Evolutionary conservation across 1,140 invertebrate genomes (phyloP), one percentile per base, ranked within the genome.

Genomic region (Colletes latitarsis): DNA sequence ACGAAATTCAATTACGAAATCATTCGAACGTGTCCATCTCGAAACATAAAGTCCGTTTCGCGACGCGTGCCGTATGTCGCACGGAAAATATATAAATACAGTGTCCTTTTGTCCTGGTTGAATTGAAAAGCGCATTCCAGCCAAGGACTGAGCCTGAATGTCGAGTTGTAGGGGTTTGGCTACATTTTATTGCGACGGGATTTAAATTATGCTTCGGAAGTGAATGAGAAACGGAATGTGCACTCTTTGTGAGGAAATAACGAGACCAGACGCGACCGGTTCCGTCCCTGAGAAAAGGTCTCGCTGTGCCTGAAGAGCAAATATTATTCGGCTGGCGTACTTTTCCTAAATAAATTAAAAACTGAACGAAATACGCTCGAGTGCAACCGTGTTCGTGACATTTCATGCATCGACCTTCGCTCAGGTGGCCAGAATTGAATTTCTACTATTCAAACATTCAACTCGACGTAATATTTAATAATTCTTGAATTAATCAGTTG

Each of bases 161-260:
- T 46, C 19, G 43, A 14, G 5, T 3, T 15, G 10, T n/a, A 58
- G 58, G 19, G 15, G 21, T 49, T 58, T 8, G 39, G 19, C 5
- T 52, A 15, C 21, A 53, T 77, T 77, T n/a, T 69, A 49, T 58
- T 6, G 43, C 52, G 19, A 57, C 19, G 14, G 14, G 39, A 49
- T 68, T 69, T 39, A 77, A 77, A 68, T 77, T 58, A 77, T 60
- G 41, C 53, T 43, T 41, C 19, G 43, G 14, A 57, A 49, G 4
- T 69, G 58, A 58, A 77, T 69, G 55, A 58, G 74, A 46, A 77
- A 77, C 12, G 10, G 63, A 77, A 76, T 21, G 30, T 14, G 30
- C 14, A 10, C 2, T n/a, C 15, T 76, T 76, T 76, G 74, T 77
- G 41, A 5, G 14, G 41, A 12, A 19, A n/a, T 69, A 69, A 69